Evolutionary conservation across 2,797 vertebrate species (phyloP), one percentile per base, ranked within the genome.

Genomic region (Muscicapa striata): DNA sequence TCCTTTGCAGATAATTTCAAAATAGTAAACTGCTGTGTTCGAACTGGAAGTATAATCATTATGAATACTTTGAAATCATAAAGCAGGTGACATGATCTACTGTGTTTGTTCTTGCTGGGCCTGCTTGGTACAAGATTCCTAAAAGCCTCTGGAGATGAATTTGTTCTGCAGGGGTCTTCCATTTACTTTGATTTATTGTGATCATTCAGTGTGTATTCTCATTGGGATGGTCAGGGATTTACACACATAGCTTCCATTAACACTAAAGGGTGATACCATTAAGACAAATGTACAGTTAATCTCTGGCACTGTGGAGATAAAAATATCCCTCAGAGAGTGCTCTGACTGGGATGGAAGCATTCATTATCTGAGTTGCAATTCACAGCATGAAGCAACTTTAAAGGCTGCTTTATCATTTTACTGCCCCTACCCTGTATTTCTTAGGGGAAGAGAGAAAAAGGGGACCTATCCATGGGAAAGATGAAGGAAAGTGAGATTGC

Each of bases 191-290:
- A 97, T 97, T 96, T 94, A 96, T 93, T 90, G 93, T 77, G 61
- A 82, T 93, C 81, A 68, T 93, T 95, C 93, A 77, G 48, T 62
- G 26, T 21, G 36, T 92, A 91, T 93, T 94, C 94, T 96, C 89
- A 90, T 97, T 96, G 95, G 85, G 85, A 93, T 95, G 85, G 75
- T 93, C 89, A 68, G 91, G 94, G 96, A 96, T 97, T 96, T 96
- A 91, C 95, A 91, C 91, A 78, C 91, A 94, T 92, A 97, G 27
- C 93, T 94, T 93, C 95, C 94, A 97, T 96, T 96, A 96, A 96
- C 89, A 93, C 74, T 80, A 94, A 95, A 94, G 80, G 83, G 93
- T 94, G 87, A 90, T 86, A 96, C 61, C 85, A 90, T 94, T 94
- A 92, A 93, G 89, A 93, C 85, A 94, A 95, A 93, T 92, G 95